Conservation (phyloP, 2,888 invertebrate genomes). For the Julus scanicus region DNA sequence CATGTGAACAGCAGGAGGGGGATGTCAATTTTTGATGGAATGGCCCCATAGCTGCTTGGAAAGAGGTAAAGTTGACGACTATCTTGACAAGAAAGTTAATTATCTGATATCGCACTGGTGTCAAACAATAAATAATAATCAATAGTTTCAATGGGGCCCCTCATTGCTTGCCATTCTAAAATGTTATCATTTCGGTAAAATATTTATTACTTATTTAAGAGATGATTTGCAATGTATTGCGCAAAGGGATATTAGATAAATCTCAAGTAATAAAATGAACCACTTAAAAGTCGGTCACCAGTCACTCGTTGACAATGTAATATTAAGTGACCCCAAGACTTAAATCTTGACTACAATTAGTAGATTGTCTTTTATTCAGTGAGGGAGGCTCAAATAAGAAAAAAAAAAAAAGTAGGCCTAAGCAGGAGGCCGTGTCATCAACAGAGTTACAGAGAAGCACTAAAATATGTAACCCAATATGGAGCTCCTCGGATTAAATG, state of each 20-base stretch:
- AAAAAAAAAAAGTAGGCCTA: neutral
- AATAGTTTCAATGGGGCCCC: no score
- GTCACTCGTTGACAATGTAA: neutral
- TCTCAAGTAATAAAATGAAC: neutral
- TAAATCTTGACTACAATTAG: constrained; percentile 22
- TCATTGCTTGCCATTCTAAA: no score
- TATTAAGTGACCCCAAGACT: neutral
- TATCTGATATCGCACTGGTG: no score
- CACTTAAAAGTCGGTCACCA: neutral
- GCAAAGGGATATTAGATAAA: no score
- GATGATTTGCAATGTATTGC: neutral
- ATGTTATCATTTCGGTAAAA: no score
- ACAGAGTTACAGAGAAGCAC: constrained; percentile 6
- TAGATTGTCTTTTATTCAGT: neutral
- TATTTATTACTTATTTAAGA: no score
- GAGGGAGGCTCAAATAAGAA: neutral
- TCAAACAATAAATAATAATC: no score
- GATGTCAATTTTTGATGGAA: no score
- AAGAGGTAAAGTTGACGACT: no score
- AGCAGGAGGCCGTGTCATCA: constrained; percentile 19
- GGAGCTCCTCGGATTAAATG: constrained; percentile 10
- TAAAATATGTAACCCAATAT: constrained; percentile 24
- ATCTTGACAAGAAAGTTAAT: no score
- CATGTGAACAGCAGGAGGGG: no score
- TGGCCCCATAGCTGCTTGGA: no score